Percentiles rank a stretch among this genome's conserved stretches.
Evolutionary conservation across 2,113 vertebrate genomes (phyloP).

Genomic region (Epinephelus fuscoguttatus): DNA sequence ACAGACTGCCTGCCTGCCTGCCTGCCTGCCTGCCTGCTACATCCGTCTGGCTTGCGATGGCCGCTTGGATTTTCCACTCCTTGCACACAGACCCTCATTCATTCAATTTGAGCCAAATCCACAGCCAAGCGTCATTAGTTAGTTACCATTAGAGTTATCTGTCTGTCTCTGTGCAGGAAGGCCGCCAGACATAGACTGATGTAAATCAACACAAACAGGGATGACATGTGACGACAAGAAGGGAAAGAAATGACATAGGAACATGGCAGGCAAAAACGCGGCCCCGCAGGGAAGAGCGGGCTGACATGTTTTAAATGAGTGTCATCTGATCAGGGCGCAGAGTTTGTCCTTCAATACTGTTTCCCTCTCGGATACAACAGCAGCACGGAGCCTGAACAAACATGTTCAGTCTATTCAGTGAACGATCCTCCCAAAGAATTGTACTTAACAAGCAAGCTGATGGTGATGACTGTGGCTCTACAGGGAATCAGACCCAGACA

Average conservation of each 20-base stretch:
- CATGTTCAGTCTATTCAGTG: slow-evolving; percentile 3
- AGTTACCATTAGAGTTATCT: slow-evolving; percentile 46
- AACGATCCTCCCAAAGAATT: slow-evolving; percentile 5
- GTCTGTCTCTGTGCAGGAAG: slow-evolving; percentile 17
- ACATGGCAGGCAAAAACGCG: slow-evolving; percentile 26
- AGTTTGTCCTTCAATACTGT: slow-evolving; percentile 61
- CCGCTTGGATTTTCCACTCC: slow-evolving; percentile 42
- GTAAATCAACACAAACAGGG: slow-evolving; percentile 54
- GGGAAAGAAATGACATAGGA: slow-evolving; percentile 26
- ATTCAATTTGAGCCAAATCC: slow-evolving; percentile 53
- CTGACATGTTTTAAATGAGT: slow-evolving; percentile 57
- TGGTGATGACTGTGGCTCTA: not conserved
- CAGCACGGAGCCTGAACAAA: slow-evolving; percentile 14
- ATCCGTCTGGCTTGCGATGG: slow-evolving; percentile 47
- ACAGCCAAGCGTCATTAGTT: slow-evolving; percentile 50
- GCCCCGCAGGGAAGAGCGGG: slow-evolving; percentile 29
- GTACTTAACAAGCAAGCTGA: not conserved
- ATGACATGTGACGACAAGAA: slow-evolving; percentile 46
- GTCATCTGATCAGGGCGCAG: slow-evolving; percentile 56
- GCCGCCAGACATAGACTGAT: slow-evolving; percentile 48
- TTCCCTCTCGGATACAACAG: slow-evolving; percentile 21
- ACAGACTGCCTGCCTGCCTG: slow-evolving; percentile 22
- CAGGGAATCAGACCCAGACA: slow-evolving; percentile 1
- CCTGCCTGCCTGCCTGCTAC: slow-evolving; percentile 33
- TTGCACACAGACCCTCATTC: slow-evolving; percentile 42